Percentiles rank a stretch among this genome's conserved stretches.
phyloP scores from a whole-genome alignment of 1,140 invertebrate genomes.

The Leptinotarsa defecta region DNA sequence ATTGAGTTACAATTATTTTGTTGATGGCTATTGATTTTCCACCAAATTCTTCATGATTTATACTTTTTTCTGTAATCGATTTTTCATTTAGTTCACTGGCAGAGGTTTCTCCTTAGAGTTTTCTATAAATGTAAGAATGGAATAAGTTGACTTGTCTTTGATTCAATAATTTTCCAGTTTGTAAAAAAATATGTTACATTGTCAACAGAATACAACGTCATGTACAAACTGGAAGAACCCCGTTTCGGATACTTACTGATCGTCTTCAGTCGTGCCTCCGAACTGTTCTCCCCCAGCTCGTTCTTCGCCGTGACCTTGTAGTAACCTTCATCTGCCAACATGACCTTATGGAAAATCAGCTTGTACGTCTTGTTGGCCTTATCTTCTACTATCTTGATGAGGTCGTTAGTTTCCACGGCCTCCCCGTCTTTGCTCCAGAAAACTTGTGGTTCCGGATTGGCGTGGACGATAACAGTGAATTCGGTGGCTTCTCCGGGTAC shows the following conservation, averaged over 20 bases:
- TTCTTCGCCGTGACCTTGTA: slow-evolving; percentile 80
- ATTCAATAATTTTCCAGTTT: too few relatives aligned
- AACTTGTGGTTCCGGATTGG: slow-evolving; percentile 79
- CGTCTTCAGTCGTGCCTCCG: slow-evolving; percentile 72
- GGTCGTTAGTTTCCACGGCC: slow-evolving; percentile 63
- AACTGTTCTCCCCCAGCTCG: slow-evolving; percentile 71
- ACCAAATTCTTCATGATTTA: too few relatives aligned
- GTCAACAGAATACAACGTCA: too few relatives aligned
- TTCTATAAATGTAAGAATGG: too few relatives aligned
- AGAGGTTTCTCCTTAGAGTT: too few relatives aligned
- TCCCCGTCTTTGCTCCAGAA: slow-evolving; percentile 73
- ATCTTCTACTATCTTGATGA: slow-evolving; percentile 67
- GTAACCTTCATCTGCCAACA: slow-evolving; percentile 75
- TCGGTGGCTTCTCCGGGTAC: slow-evolving; percentile 73
- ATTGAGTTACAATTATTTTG: too few relatives aligned
- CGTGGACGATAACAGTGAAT: slow-evolving; percentile 73
- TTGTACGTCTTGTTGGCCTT: slow-evolving; percentile 68
- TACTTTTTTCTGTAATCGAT: too few relatives aligned
- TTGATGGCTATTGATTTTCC: too few relatives aligned
- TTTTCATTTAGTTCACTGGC: too few relatives aligned
- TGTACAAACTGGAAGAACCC: too few relatives aligned
- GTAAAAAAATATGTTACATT: too few relatives aligned
- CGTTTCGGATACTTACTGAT: slow-evolving; percentile 68
- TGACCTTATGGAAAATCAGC: slow-evolving; percentile 70
- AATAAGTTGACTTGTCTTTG: too few relatives aligned